These are phyloP conservation scores for Cladopsammia gracilis DNA, from an alignment of 64 coral and sea anemone genomes.

Conservation along the genomic window DNA sequence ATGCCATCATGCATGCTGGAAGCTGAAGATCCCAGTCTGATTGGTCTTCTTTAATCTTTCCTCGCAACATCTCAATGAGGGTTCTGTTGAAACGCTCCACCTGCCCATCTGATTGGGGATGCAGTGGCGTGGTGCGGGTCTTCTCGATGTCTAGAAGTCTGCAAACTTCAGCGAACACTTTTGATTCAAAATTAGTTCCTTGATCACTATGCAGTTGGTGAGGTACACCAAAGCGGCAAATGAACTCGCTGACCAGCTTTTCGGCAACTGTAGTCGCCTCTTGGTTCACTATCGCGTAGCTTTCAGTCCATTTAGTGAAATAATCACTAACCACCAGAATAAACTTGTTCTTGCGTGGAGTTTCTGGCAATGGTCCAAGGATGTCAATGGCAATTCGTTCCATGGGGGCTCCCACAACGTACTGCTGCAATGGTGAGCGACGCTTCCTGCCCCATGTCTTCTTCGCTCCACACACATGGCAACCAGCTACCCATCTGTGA, in stretches of 20 bases:
- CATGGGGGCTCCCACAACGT: conserved; percentile 60
- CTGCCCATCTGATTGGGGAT: conserved; percentile 36
- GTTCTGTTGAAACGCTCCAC: conserved; percentile 55
- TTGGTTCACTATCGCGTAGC: conserved; percentile 41
- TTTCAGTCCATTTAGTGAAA: conserved; percentile 60
- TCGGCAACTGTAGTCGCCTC: conserved; percentile 39
- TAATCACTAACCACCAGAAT: conserved; percentile 55
- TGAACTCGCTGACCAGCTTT: conserved; percentile 26
- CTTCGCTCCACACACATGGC: conserved; percentile 15
- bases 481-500: conserved; percentile 15
- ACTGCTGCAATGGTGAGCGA: conserved; percentile 10
- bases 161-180: conserved; percentile 51
- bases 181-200: conserved; percentile 64
- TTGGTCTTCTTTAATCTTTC: conserved; percentile 6
- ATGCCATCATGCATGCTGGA: conserved; percentile 40
- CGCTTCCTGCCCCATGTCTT: neutral
- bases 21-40: conserved; percentile 49
- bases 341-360: conserved; percentile 23
- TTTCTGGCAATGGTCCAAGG: conserved; percentile 17
- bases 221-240: conserved; percentile 51
- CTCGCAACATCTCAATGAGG: conserved; percentile 7
- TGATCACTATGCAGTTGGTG: conserved; percentile 53
- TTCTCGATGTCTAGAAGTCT: conserved; percentile 51
- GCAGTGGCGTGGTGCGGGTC: conserved; percentile 23
- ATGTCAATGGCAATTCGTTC: conserved; percentile 51